These are phyloP conservation scores for Rhinolophus ferrumequinum DNA, from an alignment of 2,113 vertebrate genomes.

Conservation along the genomic window DNA sequence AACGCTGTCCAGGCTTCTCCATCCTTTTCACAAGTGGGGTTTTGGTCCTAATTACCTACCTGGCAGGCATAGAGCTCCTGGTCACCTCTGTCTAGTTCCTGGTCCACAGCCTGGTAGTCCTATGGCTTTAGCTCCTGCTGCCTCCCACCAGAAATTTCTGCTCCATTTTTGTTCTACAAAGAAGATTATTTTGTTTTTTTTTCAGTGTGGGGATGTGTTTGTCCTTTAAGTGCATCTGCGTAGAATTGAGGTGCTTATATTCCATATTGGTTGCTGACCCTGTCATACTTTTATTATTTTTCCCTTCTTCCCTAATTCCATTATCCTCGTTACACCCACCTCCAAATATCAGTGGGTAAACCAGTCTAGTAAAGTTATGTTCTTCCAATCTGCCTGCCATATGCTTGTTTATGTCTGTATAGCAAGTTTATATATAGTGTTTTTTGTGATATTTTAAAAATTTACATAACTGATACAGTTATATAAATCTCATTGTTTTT, in stretches of 20 bases:
- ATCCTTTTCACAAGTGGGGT: neutral
- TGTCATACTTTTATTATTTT: constrained; percentile 44
- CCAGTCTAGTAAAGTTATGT: neutral
- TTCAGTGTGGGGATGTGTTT: neutral
- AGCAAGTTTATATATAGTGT: neutral
- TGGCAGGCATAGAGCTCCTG: neutral
- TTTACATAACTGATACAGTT: neutral
- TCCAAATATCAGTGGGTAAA: constrained; percentile 4
- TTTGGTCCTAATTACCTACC: neutral
- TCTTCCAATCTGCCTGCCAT: neutral
- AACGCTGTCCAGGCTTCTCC: neutral
- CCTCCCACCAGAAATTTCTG: neutral
- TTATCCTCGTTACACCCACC: neutral
- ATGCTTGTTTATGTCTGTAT: neutral
- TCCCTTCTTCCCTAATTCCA: neutral
- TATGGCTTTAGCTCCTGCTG: neutral
- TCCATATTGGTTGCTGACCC: neutral
- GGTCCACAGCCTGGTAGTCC: neutral
- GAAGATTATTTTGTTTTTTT: neutral
- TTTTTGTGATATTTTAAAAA: constrained; percentile 8
- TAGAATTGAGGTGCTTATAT: neutral
- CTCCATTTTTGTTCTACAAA: neutral
- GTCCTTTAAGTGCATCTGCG: neutral
- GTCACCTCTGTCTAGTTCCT: neutral
- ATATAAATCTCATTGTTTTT: constrained; percentile 33